A percentile compares a stretch with the other conserved stretches of the same genome.
Evolutionary conservation across 2,888 invertebrate genomes (phyloP).

Genomic region (Imbricaverruca yamaguchii): DNA sequence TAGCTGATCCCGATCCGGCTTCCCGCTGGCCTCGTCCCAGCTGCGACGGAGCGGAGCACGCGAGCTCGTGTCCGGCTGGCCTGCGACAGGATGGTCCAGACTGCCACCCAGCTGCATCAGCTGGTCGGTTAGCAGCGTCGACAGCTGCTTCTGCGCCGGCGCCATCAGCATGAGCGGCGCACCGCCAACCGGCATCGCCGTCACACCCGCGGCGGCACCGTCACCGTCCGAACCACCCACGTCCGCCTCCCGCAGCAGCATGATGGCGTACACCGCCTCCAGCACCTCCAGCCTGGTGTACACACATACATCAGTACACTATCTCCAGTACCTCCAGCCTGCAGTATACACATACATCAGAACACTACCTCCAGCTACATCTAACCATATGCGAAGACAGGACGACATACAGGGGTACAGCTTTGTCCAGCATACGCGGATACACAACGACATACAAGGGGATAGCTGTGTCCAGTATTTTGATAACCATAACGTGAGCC

Average conservation of each 20-base stretch:
- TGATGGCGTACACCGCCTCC: background rate
- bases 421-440: too few species aligned
- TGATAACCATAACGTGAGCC: too few species aligned
- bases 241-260: background rate
- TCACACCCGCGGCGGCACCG: background rate
- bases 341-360: background rate
- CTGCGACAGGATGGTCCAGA: too few species aligned
- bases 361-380: background rate
- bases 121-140: background rate
- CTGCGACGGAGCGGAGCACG: too few species aligned
- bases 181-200: background rate
- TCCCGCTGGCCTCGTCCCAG: too few species aligned
- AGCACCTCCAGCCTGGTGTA: conserved; percentile 1
- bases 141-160: background rate
- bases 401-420: too few species aligned
- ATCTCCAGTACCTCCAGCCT: background rate
- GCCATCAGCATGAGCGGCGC: background rate
- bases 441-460: too few species aligned
- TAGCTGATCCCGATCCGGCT: too few species aligned
- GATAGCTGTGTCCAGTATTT: too few species aligned
- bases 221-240: background rate
- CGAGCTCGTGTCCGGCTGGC: too few species aligned
- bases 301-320: background rate
- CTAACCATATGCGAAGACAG: too few species aligned
- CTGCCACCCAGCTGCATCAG: background rate